phyloP scores from a whole-genome alignment of 2,888 invertebrate species.

The Callimorpha dominula region DNA sequence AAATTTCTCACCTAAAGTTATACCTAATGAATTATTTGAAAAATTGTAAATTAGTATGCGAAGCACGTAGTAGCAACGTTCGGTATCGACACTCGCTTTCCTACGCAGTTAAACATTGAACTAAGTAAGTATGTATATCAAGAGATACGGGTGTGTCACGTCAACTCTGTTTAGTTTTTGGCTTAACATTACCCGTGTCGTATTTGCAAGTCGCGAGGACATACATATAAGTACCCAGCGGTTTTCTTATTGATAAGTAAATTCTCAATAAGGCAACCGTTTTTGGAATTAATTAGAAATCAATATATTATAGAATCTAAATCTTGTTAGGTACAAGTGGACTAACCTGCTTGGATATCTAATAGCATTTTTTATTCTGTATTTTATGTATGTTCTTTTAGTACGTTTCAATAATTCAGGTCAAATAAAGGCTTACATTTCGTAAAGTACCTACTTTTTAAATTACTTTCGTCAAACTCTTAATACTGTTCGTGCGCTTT shows the following conservation, averaged over 20 bases:
- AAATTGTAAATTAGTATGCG: slow-evolving; percentile 24
- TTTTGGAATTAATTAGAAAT: background rate
- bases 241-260: background rate
- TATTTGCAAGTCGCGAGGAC: background rate
- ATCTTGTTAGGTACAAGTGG: background rate
- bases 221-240: background rate
- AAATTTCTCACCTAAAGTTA: background rate
- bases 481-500: too few species aligned
- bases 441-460: too few species aligned
- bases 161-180: slow-evolving; percentile 34
- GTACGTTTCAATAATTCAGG: too few species aligned
- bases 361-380: background rate
- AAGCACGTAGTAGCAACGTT: slow-evolving; percentile 31
- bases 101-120: slow-evolving; percentile 37
- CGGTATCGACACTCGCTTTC: slow-evolving; percentile 38
- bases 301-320: background rate
- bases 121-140: slow-evolving; percentile 25
- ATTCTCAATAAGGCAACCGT: background rate
- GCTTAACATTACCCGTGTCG: slow-evolving; percentile 17
- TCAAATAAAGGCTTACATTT: too few species aligned
- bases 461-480: too few species aligned
- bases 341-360: background rate
- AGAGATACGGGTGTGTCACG: slow-evolving; percentile 29
- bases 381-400: background rate
- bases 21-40: background rate